These are phyloP conservation scores for Lathamus discolor DNA, from an alignment of 2,113 vertebrate genomes.

Conservation along the genomic window DNA sequence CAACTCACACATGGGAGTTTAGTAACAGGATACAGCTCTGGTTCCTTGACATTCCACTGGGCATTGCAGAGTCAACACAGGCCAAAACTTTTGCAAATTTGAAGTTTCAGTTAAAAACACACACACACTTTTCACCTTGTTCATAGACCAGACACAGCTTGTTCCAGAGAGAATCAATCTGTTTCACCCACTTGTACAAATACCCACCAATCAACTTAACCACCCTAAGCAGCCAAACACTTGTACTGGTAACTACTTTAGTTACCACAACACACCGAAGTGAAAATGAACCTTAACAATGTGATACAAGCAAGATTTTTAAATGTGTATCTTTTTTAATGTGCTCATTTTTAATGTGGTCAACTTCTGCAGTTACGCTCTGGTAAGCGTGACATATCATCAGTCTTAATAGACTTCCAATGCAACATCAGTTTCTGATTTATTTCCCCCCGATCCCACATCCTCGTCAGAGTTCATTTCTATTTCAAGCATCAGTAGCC, in stretches of 20 bases:
- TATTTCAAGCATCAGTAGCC: constrained; percentile 62
- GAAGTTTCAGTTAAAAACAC: background rate
- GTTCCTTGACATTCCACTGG: background rate
- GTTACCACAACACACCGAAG: background rate
- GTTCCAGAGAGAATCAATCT: background rate
- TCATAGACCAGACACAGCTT: background rate
- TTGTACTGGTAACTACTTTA: background rate
- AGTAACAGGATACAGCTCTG: background rate
- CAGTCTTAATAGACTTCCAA: constrained; percentile 34
- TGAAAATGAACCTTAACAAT: background rate
- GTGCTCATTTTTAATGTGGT: background rate
- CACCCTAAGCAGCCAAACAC: background rate
- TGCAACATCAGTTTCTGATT: constrained; percentile 40
- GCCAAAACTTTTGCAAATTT: background rate
- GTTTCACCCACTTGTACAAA: background rate
- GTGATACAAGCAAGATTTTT: background rate
- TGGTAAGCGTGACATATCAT: background rate
- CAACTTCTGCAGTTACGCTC: background rate
- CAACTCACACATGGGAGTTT: background rate
- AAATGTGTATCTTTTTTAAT: background rate
- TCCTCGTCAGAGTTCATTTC: constrained; percentile 22
- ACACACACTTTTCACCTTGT: background rate
- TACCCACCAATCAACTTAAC: background rate
- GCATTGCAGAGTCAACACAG: background rate
- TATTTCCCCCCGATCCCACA: background rate